Percentiles rank a stretch among this genome's conserved stretches.
phyloP scores from a whole-genome alignment of 2,113 vertebrate genomes.

The Salvator merianae region DNA sequence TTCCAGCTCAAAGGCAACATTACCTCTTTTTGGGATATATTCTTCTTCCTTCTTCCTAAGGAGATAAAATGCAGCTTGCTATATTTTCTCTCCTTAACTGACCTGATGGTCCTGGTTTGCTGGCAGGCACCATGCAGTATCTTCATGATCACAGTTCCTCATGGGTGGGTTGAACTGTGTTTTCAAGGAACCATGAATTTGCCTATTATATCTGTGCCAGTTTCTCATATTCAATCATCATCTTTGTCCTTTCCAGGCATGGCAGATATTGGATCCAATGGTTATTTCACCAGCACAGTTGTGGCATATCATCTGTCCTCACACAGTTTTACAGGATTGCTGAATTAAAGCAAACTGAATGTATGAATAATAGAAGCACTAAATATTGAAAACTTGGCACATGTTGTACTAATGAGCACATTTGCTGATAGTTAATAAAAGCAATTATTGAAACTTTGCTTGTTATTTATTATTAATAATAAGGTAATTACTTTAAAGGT shows the following conservation, averaged over 20 bases:
- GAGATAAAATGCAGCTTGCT: no score
- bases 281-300: neutral
- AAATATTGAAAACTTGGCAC: slow-evolving; percentile 43
- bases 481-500: slow-evolving; percentile 52
- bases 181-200: neutral
- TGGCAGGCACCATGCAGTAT: no score
- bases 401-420: slow-evolving; percentile 34
- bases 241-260: neutral
- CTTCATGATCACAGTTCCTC: no score
- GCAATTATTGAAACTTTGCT: slow-evolving; percentile 48
- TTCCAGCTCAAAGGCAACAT: no score
- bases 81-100: no score
- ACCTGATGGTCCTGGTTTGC: no score
- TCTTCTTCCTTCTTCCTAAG: no score
- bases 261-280: neutral
- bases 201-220: neutral
- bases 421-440: slow-evolving; percentile 51
- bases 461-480: slow-evolving; percentile 59
- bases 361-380: slow-evolving; percentile 30
- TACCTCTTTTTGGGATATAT: no score
- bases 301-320: neutral
- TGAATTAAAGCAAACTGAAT: slow-evolving; percentile 29
- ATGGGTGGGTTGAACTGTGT: neutral
- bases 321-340: neutral
- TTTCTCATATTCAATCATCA: neutral